Conservation (phyloP, 2,888 invertebrate species). For the Meteorus cinctellus region DNA sequence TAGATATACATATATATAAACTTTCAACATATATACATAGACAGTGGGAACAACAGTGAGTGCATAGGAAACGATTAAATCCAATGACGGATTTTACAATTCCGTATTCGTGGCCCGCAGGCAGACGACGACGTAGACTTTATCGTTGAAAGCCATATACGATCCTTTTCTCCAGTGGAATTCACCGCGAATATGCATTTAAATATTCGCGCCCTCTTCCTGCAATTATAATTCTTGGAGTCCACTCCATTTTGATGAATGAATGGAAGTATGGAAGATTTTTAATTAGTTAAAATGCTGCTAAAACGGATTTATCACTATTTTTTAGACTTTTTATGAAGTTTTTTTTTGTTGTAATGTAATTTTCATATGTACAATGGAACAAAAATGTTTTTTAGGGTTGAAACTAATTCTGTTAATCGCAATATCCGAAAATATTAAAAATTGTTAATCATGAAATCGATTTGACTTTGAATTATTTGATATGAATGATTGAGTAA, state of each 20-base stretch:
- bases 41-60: slow-evolving; percentile 70
- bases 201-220: not conserved
- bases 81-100: slow-evolving; percentile 66
- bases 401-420: too few species aligned
- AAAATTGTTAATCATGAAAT: too few species aligned
- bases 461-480: too few species aligned
- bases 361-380: too few species aligned
- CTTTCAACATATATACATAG: not conserved
- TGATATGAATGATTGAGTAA: too few species aligned
- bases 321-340: too few species aligned
- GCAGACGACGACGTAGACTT: not conserved
- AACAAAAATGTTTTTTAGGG: too few species aligned
- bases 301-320: too few species aligned
- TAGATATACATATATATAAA: slow-evolving; percentile 2
- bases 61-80: slow-evolving; percentile 73
- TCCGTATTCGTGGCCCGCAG: slow-evolving; percentile 23
- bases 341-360: too few species aligned
- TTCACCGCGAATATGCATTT: slow-evolving; percentile 4
- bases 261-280: not conserved
- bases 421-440: too few species aligned
- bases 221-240: not conserved
- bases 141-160: slow-evolving; percentile 6
- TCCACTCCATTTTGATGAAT: not conserved
- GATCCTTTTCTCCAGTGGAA: not conserved
- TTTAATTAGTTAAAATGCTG: not conserved